A percentile compares a stretch with the other conserved stretches of the same genome.
phyloP scores from a whole-genome alignment of 2,113 vertebrate genomes.

The Catagonus wagneri region DNA sequence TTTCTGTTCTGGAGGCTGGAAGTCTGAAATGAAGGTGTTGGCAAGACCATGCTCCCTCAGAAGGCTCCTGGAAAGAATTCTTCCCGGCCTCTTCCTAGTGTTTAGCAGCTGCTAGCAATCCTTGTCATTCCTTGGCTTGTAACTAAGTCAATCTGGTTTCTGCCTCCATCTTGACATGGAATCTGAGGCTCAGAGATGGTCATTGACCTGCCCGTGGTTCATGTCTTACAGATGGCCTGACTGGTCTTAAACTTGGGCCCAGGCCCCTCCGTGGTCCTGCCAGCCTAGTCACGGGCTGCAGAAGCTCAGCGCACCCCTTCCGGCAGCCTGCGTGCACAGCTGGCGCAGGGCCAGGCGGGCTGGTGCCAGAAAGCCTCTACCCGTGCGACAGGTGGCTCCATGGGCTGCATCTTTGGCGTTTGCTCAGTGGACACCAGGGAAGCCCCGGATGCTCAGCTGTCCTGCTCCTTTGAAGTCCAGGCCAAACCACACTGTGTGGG shows the following conservation, averaged over 20 bases:
- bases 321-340: accelerated
- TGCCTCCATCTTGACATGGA: background rate
- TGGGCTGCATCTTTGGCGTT: background rate
- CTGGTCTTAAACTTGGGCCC: background rate
- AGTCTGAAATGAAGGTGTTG: background rate
- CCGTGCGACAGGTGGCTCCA: conserved; percentile 79
- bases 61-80: background rate
- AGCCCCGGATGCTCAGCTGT: conserved; percentile 79
- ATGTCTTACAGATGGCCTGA: background rate
- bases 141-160: background rate
- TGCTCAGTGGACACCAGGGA: background rate
- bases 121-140: background rate
- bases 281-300: background rate
- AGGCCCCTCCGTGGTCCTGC: background rate
- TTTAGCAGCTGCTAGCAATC: background rate
- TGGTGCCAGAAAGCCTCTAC: background rate
- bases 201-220: background rate
- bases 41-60: background rate
- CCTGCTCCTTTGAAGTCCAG: conserved; percentile 73
- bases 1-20: background rate
- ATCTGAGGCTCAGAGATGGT: background rate
- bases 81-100: background rate
- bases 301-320: background rate
- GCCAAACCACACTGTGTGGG: background rate
- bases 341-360: background rate